Percentiles rank a stretch among this genome's conserved stretches.
Conservation (phyloP, 2,113 vertebrate genomes). For the Manacus vitellinus region DNA sequence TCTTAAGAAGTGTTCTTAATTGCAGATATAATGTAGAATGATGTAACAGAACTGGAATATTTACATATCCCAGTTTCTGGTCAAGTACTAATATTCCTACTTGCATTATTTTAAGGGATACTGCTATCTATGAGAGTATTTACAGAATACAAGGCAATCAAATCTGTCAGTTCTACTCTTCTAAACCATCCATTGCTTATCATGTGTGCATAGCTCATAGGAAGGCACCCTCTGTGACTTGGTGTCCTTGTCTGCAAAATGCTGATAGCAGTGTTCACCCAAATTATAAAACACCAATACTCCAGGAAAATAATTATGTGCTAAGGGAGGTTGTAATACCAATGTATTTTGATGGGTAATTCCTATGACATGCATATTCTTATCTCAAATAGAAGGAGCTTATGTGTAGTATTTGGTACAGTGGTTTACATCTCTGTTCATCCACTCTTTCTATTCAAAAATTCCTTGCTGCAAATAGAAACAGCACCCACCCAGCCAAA, state of each 20-base stretch:
- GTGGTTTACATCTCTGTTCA: background rate
- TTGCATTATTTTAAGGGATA: background rate
- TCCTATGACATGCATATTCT: background rate
- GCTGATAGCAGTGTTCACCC: background rate
- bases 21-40: background rate
- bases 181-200: background rate
- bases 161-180: background rate
- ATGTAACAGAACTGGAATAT: background rate
- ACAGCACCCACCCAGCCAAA: background rate
- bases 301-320: background rate
- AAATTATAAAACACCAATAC: background rate
- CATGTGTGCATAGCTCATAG: background rate
- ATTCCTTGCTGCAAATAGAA: background rate
- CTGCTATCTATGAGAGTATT: background rate
- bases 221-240: background rate
- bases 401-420: background rate
- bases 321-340: background rate
- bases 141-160: background rate
- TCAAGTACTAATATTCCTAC: background rate
- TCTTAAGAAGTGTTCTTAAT: background rate
- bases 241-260: constrained; percentile 2
- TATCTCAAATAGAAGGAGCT: background rate
- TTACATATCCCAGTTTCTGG: background rate
- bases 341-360: background rate
- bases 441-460: background rate